A percentile compares a stretch with the other conserved stretches of the same genome.
Evolutionary conservation across 2,888 invertebrate genomes (phyloP).

Genomic region (Drosophila ochracea): DNA sequence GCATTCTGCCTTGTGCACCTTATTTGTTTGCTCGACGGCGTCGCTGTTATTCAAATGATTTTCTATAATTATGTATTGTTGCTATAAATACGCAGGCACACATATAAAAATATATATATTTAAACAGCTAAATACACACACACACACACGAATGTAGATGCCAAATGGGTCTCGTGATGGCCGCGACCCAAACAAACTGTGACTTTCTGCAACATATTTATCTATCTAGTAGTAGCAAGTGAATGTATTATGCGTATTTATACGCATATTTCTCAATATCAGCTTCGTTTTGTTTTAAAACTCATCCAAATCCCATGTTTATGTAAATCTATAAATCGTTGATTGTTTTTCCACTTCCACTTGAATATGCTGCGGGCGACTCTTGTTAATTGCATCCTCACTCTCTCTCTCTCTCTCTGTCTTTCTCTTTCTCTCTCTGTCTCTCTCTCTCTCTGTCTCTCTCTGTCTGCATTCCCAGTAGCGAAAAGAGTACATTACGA

Average conservation of each 20-base stretch:
- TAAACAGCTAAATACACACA: slow-evolving; percentile 27
- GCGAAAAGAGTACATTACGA: background rate
- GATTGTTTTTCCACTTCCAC: background rate
- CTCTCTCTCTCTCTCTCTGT: background rate
- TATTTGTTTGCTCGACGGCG: slow-evolving; percentile 57
- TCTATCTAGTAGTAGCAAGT: slow-evolving; percentile 12
- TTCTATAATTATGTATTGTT: slow-evolving; percentile 74
- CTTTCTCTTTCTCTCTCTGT: no score
- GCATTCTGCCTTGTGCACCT: slow-evolving; percentile 67
- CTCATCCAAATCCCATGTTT: background rate
- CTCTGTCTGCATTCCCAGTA: background rate
- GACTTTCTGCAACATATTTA: slow-evolving; percentile 39
- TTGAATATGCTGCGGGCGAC: background rate
- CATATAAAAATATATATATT: slow-evolving; percentile 20
- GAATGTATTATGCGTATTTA: slow-evolving; percentile 1
- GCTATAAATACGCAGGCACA: slow-evolving; percentile 64
- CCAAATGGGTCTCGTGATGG: slow-evolving; percentile 69
- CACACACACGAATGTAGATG: slow-evolving; percentile 31
- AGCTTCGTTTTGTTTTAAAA: background rate
- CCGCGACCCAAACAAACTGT: slow-evolving; percentile 54
- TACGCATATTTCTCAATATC: background rate
- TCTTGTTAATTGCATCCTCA: background rate
- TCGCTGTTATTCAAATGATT: slow-evolving; percentile 49
- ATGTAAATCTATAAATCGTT: background rate
- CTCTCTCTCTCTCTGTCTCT: background rate